These are phyloP conservation scores for Calcarius lapponicus DNA, from an alignment of 2,797 vertebrate genomes.

Conservation along the genomic window DNA sequence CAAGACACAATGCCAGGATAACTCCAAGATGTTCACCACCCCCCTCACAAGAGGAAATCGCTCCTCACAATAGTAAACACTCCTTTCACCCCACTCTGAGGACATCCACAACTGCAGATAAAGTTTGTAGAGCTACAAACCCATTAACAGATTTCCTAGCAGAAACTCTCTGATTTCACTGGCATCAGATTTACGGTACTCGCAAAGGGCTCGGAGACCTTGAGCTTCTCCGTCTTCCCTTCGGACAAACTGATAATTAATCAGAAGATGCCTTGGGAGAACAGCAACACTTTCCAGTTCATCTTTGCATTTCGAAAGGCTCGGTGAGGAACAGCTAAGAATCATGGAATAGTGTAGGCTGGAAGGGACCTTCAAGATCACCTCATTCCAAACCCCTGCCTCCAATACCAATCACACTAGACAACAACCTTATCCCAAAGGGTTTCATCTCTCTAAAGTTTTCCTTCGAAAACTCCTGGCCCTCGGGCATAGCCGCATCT, in stretches of 20 bases:
- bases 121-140: neutral
- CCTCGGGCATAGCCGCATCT: neutral
- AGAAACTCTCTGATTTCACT: neutral
- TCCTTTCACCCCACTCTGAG: neutral
- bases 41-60: neutral
- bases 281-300: neutral
- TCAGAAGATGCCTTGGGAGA: neutral
- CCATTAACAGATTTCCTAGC: neutral
- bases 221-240: neutral
- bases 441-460: neutral
- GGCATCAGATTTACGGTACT: neutral
- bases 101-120: neutral
- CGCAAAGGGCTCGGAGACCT: neutral
- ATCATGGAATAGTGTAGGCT: neutral
- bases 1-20: fast-evolving
- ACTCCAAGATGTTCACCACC: neutral
- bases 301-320: neutral
- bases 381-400: neutral
- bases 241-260: neutral
- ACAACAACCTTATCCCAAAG: neutral
- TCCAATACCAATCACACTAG: neutral
- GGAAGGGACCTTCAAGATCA: neutral
- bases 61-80: neutral
- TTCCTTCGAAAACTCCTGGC: neutral
- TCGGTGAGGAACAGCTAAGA: neutral